phyloP scores from a whole-genome alignment of 2,113 vertebrate genomes.

The Apistogramma diplotaenia region DNA sequence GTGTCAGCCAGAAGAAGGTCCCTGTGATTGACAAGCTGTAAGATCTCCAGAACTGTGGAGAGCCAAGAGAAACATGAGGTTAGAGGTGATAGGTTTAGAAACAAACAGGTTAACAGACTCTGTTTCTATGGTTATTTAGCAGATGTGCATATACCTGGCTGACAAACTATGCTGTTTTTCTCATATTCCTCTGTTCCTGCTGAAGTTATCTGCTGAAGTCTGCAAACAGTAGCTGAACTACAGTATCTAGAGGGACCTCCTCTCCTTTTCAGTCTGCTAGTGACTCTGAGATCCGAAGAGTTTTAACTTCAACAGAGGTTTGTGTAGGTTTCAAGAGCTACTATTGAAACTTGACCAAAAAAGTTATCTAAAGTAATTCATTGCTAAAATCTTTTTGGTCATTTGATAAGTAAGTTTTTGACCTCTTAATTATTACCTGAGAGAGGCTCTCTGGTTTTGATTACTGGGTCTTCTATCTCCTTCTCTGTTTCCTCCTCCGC shows the following conservation, averaged over 20 bases:
- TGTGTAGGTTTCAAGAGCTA: slow-evolving; percentile 45
- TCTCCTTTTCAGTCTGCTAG: slow-evolving; percentile 12
- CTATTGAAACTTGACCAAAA: slow-evolving; percentile 3
- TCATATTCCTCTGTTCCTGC: slow-evolving; percentile 35
- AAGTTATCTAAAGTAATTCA: neutral
- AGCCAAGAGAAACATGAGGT: neutral
- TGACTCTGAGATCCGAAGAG: slow-evolving; percentile 57
- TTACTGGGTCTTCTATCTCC: slow-evolving; percentile 73
- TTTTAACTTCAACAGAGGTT: slow-evolving; percentile 42
- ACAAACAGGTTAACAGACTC: neutral
- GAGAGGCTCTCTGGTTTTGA: slow-evolving; percentile 82
- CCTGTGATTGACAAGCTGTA: slow-evolving; percentile 85
- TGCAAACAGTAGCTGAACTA: slow-evolving; percentile 39
- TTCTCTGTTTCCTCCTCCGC: slow-evolving; percentile 67
- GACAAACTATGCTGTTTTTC: slow-evolving; percentile 29
- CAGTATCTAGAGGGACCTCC: slow-evolving; percentile 46
- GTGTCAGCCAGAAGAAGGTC: slow-evolving; percentile 85
- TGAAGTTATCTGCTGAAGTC: slow-evolving; percentile 33
- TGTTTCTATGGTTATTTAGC: neutral
- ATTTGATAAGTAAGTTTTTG: neutral
- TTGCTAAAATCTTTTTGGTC: neutral
- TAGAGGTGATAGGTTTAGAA: neutral
- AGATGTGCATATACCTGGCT: slow-evolving; percentile 9
- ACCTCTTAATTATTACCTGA: slow-evolving; percentile 78
- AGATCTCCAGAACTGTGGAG: slow-evolving; percentile 84